These are phyloP conservation scores for Papilio machaon DNA, from an alignment of 1,140 invertebrate genomes.

Conservation along the genomic window DNA sequence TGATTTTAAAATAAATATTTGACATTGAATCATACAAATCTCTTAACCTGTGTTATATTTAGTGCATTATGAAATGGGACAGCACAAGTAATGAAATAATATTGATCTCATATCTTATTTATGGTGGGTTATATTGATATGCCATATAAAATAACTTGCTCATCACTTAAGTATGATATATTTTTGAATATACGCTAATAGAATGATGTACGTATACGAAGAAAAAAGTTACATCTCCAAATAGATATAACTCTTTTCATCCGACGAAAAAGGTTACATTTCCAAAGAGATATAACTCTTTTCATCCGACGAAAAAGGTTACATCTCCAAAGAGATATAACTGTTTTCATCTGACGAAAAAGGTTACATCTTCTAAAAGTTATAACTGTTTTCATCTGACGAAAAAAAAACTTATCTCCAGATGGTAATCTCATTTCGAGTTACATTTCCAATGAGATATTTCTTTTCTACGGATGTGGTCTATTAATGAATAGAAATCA, in stretches of 20 bases:
- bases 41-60: constrained; percentile 2
- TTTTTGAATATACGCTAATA: constrained; percentile 40
- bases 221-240: neutral
- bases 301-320: neutral
- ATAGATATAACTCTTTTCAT: too few species aligned
- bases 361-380: too few species aligned
- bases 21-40: neutral
- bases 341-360: too few species aligned
- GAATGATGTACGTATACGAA: neutral
- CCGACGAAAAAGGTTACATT: too few species aligned
- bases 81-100: constrained; percentile 56
- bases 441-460: too few species aligned
- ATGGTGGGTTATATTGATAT: constrained; percentile 68
- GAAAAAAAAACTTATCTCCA: neutral
- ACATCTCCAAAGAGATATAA: neutral
- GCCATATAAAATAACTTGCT: constrained; percentile 69
- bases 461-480: too few species aligned
- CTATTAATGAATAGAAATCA: neutral
- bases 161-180: constrained; percentile 65
- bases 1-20: neutral
- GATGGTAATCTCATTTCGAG: too few species aligned
- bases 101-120: constrained; percentile 78
- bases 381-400: neutral
- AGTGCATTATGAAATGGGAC: neutral
- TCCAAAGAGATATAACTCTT: too few species aligned